These are phyloP conservation scores for Portevinia maculata DNA, from an alignment of 2,888 invertebrate species.

Conservation along the genomic window DNA sequence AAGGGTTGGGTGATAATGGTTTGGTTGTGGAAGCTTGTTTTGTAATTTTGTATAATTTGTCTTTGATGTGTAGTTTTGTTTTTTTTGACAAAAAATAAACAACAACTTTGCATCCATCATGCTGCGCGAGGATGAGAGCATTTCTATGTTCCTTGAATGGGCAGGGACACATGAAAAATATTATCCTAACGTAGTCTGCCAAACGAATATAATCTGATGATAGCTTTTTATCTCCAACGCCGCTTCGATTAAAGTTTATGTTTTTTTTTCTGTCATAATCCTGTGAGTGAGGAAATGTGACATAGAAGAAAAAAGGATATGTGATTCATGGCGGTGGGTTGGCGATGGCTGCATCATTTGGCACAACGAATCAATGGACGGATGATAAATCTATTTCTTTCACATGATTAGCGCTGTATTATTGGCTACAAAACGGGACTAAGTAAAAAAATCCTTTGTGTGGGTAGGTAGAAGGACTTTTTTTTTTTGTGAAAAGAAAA, in stretches of 20 bases:
- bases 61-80: constrained; percentile 73
- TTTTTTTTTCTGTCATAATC: constrained; percentile 44
- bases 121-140: constrained; percentile 45
- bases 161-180: constrained; percentile 38
- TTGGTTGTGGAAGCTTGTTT: constrained; percentile 23
- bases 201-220: constrained; percentile 20
- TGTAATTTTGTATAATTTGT: constrained; percentile 67
- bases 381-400: constrained; percentile 70
- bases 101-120: constrained; percentile 42
- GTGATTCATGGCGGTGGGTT: constrained; percentile 35
- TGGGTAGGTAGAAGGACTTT: neutral
- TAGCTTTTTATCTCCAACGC: constrained; percentile 49
- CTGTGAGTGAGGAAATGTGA: constrained; percentile 42
- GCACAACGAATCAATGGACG: constrained; percentile 61
- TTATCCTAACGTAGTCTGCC: constrained; percentile 28
- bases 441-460: constrained; percentile 25
- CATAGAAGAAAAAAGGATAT: constrained; percentile 48
- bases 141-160: constrained; percentile 50
- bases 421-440: constrained; percentile 41
- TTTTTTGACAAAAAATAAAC: constrained; percentile 49
- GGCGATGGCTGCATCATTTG: constrained; percentile 49
- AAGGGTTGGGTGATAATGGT: constrained; percentile 41
- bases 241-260: constrained; percentile 42
- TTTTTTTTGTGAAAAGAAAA: constrained; percentile 11
- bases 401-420: constrained; percentile 72